Percentiles rank a stretch among this genome's conserved stretches.
These are phyloP conservation scores for Carcinoscorpius rotundicauda DNA, from an alignment of 1,140 invertebrate species.

Conservation along the genomic window DNA sequence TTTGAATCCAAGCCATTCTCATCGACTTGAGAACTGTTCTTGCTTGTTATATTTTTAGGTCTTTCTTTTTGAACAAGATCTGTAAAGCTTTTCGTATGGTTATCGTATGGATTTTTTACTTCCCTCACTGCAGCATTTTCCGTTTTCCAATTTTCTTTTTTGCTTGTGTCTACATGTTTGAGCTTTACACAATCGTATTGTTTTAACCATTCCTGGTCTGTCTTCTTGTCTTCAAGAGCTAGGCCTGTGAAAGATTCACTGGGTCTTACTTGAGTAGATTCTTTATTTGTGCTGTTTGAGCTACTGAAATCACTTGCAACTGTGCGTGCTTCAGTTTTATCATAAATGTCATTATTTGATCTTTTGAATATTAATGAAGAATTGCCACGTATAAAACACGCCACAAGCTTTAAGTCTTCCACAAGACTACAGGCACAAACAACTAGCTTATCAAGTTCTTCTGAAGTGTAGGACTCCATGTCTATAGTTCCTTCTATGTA, in stretches of 20 bases:
- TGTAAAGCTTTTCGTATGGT: not conserved
- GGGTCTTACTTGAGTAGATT: not conserved
- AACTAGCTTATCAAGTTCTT: conserved; percentile 73
- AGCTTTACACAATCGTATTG: conserved; percentile 90
- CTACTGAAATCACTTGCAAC: conserved; percentile 13
- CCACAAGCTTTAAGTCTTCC: conserved; percentile 71
- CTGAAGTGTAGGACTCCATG: conserved; percentile 33
- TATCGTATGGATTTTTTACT: conserved; percentile 29
- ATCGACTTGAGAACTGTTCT: too few relatives aligned
- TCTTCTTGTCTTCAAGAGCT: too few relatives aligned
- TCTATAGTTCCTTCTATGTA: conserved; percentile 51
- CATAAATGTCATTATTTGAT: conserved; percentile 12
- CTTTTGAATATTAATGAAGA: conserved; percentile 59
- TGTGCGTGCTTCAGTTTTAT: conserved; percentile 21
- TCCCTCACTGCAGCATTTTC: conserved; percentile 54
- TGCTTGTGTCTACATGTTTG: conserved; percentile 58
- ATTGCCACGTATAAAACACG: conserved; percentile 81
- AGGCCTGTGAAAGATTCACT: too few relatives aligned
- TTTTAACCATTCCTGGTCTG: conserved; percentile 35
- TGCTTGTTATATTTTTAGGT: too few relatives aligned
- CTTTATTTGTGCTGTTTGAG: conserved; percentile 21
- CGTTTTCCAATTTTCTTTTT: conserved; percentile 54
- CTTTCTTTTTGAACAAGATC: too few relatives aligned
- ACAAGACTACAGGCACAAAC: conserved; percentile 67
- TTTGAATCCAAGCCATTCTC: conserved; percentile 47